phyloP scores from a whole-genome alignment of 37 sponge, comb jelly and placozoan species.

The Chondrosia reniformis region DNA sequence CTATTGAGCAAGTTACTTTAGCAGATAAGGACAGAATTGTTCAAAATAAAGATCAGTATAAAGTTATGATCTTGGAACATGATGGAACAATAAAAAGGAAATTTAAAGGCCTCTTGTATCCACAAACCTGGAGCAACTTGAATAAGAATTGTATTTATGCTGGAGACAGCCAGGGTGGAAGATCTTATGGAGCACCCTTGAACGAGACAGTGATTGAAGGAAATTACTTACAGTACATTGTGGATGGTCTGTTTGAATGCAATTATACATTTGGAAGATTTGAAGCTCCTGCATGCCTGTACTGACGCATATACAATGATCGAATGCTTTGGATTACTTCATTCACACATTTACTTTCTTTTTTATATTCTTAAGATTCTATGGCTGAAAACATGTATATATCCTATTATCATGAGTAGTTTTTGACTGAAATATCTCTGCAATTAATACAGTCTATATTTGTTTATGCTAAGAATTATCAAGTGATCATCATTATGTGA shows the following conservation, averaged over 20 bases:
- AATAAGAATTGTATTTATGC: conserved; percentile 46
- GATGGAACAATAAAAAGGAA: not conserved
- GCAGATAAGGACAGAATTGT: not conserved
- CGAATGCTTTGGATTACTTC: too few relatives aligned
- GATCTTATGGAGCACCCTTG: not conserved
- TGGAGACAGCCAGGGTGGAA: conserved; percentile 67
- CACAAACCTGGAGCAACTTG: conserved; percentile 50
- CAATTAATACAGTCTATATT: too few relatives aligned
- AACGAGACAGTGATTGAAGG: conserved; percentile 61
- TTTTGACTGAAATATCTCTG: too few relatives aligned
- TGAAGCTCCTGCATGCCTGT: too few relatives aligned
- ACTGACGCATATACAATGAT: too few relatives aligned
- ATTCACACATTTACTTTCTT: too few relatives aligned
- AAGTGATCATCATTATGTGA: too few relatives aligned
- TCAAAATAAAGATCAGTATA: not conserved
- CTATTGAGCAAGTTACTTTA: conserved; percentile 19
- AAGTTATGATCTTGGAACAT: conserved; percentile 37
- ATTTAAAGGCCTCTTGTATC: conserved; percentile 44
- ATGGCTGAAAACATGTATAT: too few relatives aligned
- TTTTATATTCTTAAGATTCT: too few relatives aligned
- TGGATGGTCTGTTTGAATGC: conserved; percentile 17
- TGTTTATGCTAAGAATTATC: too few relatives aligned
- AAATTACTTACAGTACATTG: conserved; percentile 41
- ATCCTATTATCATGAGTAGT: too few relatives aligned
- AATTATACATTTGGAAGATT: conserved; percentile 32